Conservation (phyloP, 2,888 invertebrate genomes). For the Dolomedes plantarius region DNA sequence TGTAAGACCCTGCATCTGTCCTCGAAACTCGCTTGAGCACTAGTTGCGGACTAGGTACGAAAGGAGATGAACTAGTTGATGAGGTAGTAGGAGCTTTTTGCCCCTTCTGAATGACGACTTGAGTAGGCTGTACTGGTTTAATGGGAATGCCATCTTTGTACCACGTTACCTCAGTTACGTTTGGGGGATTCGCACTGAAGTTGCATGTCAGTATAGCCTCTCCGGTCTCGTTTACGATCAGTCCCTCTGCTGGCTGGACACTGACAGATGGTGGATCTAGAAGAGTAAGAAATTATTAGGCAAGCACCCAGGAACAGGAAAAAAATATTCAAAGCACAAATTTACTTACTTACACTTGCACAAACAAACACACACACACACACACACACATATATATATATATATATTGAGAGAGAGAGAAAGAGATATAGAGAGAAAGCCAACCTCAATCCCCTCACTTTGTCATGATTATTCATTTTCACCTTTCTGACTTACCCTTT, state of each 20-base stretch:
- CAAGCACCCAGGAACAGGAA: no score
- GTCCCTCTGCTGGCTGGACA: slow-evolving; percentile 83
- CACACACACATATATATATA: no score
- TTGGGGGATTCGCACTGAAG: slow-evolving; percentile 90
- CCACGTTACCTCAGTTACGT: slow-evolving; percentile 86
- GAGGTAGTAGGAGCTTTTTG: not conserved
- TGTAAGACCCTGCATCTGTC: slow-evolving; percentile 89
- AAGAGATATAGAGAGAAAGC: no score
- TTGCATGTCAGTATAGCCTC: slow-evolving; percentile 86
- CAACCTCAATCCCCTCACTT: no score
- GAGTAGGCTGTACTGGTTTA: not conserved
- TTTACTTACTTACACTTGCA: no score
- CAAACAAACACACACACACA: no score
- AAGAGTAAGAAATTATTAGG: slow-evolving; percentile 74
- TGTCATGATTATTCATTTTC: no score
- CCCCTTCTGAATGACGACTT: not conserved
- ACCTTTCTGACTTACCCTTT: no score
- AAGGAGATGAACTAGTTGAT: slow-evolving; percentile 77
- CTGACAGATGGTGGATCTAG: slow-evolving; percentile 90
- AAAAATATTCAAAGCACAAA: no score
- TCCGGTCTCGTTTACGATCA: slow-evolving; percentile 87
- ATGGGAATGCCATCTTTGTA: slow-evolving; percentile 75
- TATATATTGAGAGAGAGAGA: no score
- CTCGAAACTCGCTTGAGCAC: slow-evolving; percentile 86
- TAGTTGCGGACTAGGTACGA: slow-evolving; percentile 80